phyloP scores from a whole-genome alignment of 2,888 invertebrate species.

The Hydrotaea cyrtoneurina region DNA sequence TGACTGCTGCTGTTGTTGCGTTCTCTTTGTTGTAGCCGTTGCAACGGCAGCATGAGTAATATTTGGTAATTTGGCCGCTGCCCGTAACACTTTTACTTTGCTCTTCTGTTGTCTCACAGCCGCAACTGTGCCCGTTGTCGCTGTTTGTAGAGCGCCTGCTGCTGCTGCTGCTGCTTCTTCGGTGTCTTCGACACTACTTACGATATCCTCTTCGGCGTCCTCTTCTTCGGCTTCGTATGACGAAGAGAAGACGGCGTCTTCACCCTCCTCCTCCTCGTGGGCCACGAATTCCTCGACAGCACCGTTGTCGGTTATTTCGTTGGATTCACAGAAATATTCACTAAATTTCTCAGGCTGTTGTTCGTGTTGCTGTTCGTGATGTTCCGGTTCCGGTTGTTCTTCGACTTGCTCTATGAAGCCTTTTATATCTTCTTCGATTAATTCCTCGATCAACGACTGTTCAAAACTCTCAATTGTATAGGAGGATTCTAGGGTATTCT shows the following conservation, averaged over 20 bases:
- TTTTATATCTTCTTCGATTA: constrained; percentile 60
- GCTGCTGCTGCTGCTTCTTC: constrained; percentile 15
- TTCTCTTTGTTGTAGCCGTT: constrained; percentile 5
- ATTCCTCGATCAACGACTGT: constrained; percentile 55
- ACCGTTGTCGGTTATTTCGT: neutral
- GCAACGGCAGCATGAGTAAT: constrained; percentile 59
- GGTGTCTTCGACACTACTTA: neutral
- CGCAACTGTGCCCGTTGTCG: constrained; percentile 1
- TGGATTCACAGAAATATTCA: neutral
- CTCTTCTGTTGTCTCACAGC: constrained; percentile 5
- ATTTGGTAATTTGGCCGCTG: constrained; percentile 58
- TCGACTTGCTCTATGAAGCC: constrained; percentile 60
- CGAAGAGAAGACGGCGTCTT: neutral
- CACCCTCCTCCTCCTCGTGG: neutral
- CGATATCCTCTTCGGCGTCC: neutral
- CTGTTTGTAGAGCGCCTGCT: too few relatives aligned
- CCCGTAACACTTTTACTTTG: constrained; percentile 48
- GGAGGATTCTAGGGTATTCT: constrained; percentile 41
- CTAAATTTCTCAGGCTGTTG: constrained; percentile 1
- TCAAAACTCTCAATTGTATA: constrained; percentile 54
- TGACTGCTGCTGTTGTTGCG: constrained; percentile 19
- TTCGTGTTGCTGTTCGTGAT: constrained; percentile 11
- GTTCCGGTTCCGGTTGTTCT: constrained; percentile 43
- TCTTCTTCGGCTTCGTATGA: constrained; percentile 9
- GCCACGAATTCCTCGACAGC: neutral